These are phyloP conservation scores for Campaea margaritaria DNA, from an alignment of 2,888 invertebrate species.

Conservation along the genomic window DNA sequence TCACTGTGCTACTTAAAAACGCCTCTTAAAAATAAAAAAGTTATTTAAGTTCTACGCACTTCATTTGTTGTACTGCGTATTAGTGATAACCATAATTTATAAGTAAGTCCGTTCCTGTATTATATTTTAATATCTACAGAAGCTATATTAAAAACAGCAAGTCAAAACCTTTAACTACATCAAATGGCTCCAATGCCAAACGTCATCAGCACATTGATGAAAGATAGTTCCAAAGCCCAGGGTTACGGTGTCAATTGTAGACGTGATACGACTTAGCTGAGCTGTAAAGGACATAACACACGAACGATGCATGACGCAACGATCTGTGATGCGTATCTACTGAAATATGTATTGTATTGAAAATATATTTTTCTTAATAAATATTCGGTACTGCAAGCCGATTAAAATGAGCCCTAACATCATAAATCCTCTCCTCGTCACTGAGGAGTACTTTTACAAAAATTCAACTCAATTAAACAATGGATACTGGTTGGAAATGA, in stretches of 20 bases:
- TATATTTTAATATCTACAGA: not conserved
- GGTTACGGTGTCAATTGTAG: constrained; percentile 78
- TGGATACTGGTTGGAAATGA: no score
- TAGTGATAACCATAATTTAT: no score
- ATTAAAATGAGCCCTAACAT: no score
- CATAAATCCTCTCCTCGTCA: no score
- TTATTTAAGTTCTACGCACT: no score
- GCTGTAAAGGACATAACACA: constrained; percentile 12
- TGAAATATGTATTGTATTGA: not conserved
- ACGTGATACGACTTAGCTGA: constrained; percentile 60
- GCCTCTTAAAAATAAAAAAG: no score
- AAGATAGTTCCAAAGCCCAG: constrained; percentile 65
- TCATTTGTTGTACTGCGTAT: no score
- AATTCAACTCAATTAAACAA: no score
- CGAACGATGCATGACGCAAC: constrained; percentile 7
- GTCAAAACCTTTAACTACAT: constrained; percentile 21
- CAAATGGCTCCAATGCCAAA: constrained; percentile 41
- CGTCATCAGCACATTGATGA: constrained; percentile 49
- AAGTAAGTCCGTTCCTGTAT: no score
- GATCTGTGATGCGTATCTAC: constrained; percentile 11
- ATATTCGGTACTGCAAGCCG: no score
- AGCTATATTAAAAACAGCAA: constrained; percentile 3
- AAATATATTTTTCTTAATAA: not conserved
- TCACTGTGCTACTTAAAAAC: no score
- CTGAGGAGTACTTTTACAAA: no score